Evolutionary conservation across 64 coral and sea anemone species (phyloP), one percentile per base, ranked within the genome.

Genomic region (Montipora efflorescens): DNA sequence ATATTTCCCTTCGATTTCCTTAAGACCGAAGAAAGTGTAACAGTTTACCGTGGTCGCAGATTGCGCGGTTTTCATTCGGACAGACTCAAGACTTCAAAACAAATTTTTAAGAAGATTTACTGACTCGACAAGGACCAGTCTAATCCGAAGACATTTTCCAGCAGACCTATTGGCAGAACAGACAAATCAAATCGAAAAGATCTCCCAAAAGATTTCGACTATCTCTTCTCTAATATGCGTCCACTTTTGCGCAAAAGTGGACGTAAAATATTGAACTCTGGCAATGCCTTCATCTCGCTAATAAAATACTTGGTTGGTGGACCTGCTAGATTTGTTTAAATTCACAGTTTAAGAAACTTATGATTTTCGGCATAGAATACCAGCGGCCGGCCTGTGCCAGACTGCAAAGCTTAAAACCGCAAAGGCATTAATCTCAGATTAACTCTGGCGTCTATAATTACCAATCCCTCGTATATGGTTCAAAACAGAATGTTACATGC

Each of bases 301-400:
- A 11, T 8, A 57, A 57, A 57, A 8, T 3, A 6, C 11, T 57
- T 57, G 11, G 7, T 11, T 6, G 11, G 11, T 11, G 53, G 53
- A 57, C 59, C 47, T 21, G 25, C 46, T 67, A 84, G 19, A 47
- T 84, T 49, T 46, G 22, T 71, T 86, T 70, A 43, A 11, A 16
- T 72, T 86, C 19, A 78, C 49, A 86, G 71, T 72, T 71, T 51
- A 49, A 86, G 82, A 86, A 86, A 86, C 82, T 49, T 71, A 62
- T 86, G 62, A 45, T 46, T 86, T 86, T 86, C 20, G 66, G 66
- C 66, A 50, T 86, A 47, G 59, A 71, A 13, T 68, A 49, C 8
- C 44, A 47, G 14, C 61, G 19, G 14, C 68, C 28, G 46, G 58
- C 36, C 13, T 48, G 76, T 11, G 11, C 53, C 7, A 50, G 76